Conservation (phyloP, 2,888 invertebrate species). For the Mystacides longicornis region DNA sequence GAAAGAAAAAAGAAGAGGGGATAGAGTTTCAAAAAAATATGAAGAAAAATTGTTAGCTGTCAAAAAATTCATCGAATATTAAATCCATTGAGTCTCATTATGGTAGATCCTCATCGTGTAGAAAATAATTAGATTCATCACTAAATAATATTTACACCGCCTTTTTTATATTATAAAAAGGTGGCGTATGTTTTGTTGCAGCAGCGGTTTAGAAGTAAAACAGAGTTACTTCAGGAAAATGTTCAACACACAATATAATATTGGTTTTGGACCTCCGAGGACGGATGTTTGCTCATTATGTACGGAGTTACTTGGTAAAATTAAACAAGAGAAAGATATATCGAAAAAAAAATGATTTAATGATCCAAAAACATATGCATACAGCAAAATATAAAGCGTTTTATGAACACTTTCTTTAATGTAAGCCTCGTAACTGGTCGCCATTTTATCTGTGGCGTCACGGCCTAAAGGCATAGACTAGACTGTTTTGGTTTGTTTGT, state of each 20-base stretch:
- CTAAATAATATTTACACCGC: too few relatives aligned
- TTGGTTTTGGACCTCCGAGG: slow-evolving; percentile 27
- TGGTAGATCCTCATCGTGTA: background rate
- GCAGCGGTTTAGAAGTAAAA: slow-evolving; percentile 11
- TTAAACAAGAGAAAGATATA: slow-evolving; percentile 28
- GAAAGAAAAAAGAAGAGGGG: slow-evolving; percentile 10
- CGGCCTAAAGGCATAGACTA: background rate
- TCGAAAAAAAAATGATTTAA: slow-evolving; percentile 26
- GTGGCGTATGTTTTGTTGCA: background rate
- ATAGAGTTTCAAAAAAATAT: slow-evolving; percentile 3
- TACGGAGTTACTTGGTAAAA: slow-evolving; percentile 27
- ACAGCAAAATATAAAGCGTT: slow-evolving; percentile 27
- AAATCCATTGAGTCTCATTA: slow-evolving; percentile 7
- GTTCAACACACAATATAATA: slow-evolving; percentile 28
- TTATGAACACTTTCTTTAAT: too few relatives aligned
- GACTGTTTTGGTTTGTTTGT: background rate
- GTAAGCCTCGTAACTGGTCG: background rate
- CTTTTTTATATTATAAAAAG: too few relatives aligned
- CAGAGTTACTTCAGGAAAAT: slow-evolving; percentile 27
- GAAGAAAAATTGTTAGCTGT: background rate
- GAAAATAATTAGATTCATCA: background rate
- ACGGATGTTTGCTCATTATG: slow-evolving; percentile 29
- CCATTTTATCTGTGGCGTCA: background rate
- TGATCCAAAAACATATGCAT: too few relatives aligned
- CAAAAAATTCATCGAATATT: slow-evolving; percentile 1